Conservation (phyloP, 2,113 vertebrate species). For the Anarhynchus alexandrinus region DNA sequence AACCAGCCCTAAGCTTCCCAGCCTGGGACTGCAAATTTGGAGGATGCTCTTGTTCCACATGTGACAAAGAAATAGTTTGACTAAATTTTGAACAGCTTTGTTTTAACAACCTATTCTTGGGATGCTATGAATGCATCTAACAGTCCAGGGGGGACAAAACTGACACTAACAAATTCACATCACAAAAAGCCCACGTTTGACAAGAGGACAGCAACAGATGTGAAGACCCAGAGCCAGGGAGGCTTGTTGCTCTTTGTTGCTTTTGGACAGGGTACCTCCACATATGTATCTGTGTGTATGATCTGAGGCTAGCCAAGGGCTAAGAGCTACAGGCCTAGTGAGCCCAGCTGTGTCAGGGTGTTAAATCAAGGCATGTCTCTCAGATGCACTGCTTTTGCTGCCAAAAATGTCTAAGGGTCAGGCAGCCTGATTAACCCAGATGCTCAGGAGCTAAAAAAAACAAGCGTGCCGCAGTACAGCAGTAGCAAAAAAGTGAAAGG, state of each 20-base stretch:
- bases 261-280: neutral
- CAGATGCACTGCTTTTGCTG: constrained; percentile 21
- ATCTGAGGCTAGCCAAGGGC: constrained; percentile 9
- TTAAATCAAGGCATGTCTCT: constrained; percentile 30
- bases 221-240: neutral
- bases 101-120: neutral
- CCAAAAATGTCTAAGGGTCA: constrained; percentile 51
- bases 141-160: neutral
- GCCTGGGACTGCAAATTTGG: neutral
- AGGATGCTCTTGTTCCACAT: neutral
- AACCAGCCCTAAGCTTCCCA: neutral
- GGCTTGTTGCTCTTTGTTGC: neutral
- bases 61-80: neutral
- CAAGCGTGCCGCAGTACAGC: neutral
- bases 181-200: neutral
- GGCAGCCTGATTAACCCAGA: constrained; percentile 28
- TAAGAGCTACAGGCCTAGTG: neutral
- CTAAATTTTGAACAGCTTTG: neutral
- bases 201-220: neutral
- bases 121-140: neutral
- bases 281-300: neutral
- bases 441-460: constrained; percentile 22
- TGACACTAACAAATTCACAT: neutral
- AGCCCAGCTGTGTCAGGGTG: constrained; percentile 31
- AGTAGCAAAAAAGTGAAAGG: neutral